phyloP scores from a whole-genome alignment of 2,797 vertebrate species.

The Myripristis jacobus region DNA sequence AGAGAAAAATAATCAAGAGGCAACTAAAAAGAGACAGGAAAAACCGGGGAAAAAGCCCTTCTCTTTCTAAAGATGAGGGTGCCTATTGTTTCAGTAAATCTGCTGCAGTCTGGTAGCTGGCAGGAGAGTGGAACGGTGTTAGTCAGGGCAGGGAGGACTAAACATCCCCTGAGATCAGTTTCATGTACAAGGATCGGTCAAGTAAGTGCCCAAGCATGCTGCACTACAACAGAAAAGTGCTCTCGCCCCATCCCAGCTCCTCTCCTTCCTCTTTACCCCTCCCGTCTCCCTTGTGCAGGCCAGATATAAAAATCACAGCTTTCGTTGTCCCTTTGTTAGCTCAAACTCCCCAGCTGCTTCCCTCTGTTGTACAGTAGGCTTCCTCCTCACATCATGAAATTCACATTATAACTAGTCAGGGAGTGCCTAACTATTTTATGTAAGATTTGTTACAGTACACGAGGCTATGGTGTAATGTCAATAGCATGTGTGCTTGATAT shows the following conservation, averaged over 20 bases:
- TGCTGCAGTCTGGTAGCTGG: slow-evolving; percentile 43
- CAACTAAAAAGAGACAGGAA: slow-evolving; percentile 36
- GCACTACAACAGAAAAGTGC: slow-evolving; percentile 51
- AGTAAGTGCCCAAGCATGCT: slow-evolving; percentile 22
- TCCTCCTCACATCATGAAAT: slow-evolving; percentile 12
- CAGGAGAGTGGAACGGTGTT: slow-evolving; percentile 32
- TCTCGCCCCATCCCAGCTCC: slow-evolving; percentile 36
- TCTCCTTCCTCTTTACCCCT: slow-evolving; percentile 13
- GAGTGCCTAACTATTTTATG: neutral
- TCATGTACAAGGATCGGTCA: slow-evolving; percentile 41
- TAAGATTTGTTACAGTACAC: slow-evolving; percentile 6
- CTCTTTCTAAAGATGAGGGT: slow-evolving; percentile 27
- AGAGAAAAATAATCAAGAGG: slow-evolving; percentile 43
- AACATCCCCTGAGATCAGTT: slow-evolving; percentile 59
- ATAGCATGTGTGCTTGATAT: slow-evolving; percentile 45
- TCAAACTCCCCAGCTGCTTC: neutral
- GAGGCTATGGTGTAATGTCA: slow-evolving; percentile 4
- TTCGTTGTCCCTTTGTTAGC: slow-evolving; percentile 34
- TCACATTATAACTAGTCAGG: slow-evolving; percentile 23
- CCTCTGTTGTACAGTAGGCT: neutral
- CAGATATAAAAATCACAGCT: slow-evolving; percentile 31
- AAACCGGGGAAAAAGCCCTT: slow-evolving; percentile 29
- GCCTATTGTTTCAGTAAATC: slow-evolving; percentile 64
- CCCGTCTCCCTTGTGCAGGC: slow-evolving; percentile 1
- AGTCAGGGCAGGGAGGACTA: slow-evolving; percentile 33